These are phyloP conservation scores for Diadophis punctatus DNA, from an alignment of 2,113 vertebrate genomes.

Conservation along the genomic window DNA sequence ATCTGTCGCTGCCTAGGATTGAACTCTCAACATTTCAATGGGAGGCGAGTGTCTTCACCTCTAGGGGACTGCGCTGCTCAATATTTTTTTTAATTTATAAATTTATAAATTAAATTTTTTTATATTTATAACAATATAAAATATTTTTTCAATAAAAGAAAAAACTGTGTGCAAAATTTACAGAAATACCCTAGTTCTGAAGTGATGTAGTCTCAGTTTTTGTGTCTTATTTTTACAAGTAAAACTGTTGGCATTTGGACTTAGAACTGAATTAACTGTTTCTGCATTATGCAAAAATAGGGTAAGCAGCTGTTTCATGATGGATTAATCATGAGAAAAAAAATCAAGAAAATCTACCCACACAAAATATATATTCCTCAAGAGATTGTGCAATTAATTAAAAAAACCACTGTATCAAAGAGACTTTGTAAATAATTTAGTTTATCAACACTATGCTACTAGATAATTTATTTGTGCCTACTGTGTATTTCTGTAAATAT, in stretches of 20 bases:
- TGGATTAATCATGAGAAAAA: neutral
- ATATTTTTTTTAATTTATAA: neutral
- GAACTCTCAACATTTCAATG: neutral
- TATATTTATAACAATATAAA: neutral
- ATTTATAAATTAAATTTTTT: neutral
- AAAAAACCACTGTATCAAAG: neutral
- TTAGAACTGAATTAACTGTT: neutral
- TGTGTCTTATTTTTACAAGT: neutral
- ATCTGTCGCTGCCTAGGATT: neutral
- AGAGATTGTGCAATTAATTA: neutral
- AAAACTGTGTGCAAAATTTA: neutral
- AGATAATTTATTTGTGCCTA: neutral
- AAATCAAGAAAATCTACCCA: neutral
- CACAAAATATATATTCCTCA: neutral
- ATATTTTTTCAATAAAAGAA: neutral
- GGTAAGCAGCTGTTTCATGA: neutral
- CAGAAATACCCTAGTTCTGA: neutral
- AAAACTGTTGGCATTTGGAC: neutral
- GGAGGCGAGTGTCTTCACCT: neutral
- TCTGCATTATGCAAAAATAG: neutral
- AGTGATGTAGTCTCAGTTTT: neutral
- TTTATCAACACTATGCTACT: neutral
- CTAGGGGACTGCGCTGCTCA: neutral
- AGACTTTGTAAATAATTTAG: neutral
- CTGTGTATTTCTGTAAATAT: neutral